Evolutionary conservation across 2,113 vertebrate species (phyloP).

Genomic region (Trinectes maculatus): DNA sequence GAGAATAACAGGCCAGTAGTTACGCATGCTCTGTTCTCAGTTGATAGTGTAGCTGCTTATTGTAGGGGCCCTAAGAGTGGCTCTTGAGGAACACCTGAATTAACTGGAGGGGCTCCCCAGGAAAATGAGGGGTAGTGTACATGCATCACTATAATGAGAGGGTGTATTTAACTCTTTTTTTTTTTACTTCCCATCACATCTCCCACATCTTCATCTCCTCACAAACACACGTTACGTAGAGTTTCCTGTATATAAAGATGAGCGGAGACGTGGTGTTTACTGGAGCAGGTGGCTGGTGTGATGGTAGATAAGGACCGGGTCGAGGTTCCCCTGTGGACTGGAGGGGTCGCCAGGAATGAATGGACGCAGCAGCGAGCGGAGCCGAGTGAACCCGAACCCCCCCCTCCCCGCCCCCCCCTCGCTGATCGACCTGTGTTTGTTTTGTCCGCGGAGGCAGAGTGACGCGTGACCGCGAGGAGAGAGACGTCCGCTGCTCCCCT

Average conservation of each 20-base stretch:
- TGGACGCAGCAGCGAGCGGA: constrained; percentile 55
- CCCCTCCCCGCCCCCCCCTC: too few species aligned
- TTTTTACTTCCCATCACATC: not conserved
- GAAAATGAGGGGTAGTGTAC: constrained; percentile 22
- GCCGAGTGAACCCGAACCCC: constrained; percentile 74
- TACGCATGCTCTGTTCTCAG: constrained; percentile 42
- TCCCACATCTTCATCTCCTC: not conserved
- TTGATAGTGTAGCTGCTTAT: constrained; percentile 43
- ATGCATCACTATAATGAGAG: constrained; percentile 3
- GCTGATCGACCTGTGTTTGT: constrained; percentile 70
- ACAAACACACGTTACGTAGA: not conserved
- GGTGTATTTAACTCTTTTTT: not conserved
- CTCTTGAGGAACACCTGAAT: constrained; percentile 30
- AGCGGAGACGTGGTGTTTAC: too few species aligned
- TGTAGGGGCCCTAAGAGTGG: constrained; percentile 25
- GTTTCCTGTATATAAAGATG: too few species aligned
- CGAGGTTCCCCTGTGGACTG: too few species aligned
- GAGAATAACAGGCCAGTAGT: constrained; percentile 43
- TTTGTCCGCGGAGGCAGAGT: constrained; percentile 52
- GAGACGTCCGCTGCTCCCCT: constrained; percentile 23
- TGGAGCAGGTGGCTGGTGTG: too few species aligned
- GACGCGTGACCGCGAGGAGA: constrained; percentile 73
- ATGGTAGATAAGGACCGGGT: too few species aligned
- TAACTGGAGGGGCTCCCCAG: constrained; percentile 14
- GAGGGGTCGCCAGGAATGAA: constrained; percentile 39